Evolutionary conservation across 2,113 vertebrate species (phyloP).

Genomic region (Myotis lucifugus): DNA sequence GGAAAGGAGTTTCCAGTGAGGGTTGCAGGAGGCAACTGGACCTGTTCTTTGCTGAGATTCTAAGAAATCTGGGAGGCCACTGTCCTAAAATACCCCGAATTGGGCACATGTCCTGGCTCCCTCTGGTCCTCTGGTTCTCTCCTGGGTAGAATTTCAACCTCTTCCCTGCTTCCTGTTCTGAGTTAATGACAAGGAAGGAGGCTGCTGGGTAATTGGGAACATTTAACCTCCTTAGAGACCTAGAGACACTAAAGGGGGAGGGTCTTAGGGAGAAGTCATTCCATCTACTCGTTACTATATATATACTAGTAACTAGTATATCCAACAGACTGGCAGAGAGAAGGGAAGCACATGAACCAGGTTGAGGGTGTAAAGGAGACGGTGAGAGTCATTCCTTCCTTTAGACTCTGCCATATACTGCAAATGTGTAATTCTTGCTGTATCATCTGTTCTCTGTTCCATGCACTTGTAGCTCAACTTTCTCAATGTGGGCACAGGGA

Average conservation of each 20-base stretch:
- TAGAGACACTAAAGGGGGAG: background rate
- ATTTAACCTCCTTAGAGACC: background rate
- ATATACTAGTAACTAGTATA: no score
- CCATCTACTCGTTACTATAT: no score
- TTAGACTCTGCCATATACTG: background rate
- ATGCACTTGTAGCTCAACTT: background rate
- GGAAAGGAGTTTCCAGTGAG: background rate
- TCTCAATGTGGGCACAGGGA: background rate
- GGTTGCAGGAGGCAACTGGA: background rate
- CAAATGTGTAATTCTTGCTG: background rate
- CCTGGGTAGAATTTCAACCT: background rate
- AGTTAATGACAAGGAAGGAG: background rate
- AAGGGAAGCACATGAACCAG: background rate
- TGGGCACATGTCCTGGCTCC: background rate
- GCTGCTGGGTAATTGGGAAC: background rate
- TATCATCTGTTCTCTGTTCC: background rate
- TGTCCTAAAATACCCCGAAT: background rate
- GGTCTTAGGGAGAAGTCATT: background rate
- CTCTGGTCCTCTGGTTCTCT: conserved; percentile 7
- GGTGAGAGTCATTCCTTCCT: background rate
- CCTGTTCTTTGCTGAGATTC: conserved; percentile 9
- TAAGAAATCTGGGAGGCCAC: background rate
- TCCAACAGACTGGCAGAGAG: background rate
- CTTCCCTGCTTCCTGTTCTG: background rate
- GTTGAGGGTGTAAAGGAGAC: background rate